Percentiles rank a stretch among this genome's conserved stretches.
These are phyloP conservation scores for Aphelenchoides fujianensis DNA, from an alignment of 1,140 invertebrate species.

Conservation along the genomic window DNA sequence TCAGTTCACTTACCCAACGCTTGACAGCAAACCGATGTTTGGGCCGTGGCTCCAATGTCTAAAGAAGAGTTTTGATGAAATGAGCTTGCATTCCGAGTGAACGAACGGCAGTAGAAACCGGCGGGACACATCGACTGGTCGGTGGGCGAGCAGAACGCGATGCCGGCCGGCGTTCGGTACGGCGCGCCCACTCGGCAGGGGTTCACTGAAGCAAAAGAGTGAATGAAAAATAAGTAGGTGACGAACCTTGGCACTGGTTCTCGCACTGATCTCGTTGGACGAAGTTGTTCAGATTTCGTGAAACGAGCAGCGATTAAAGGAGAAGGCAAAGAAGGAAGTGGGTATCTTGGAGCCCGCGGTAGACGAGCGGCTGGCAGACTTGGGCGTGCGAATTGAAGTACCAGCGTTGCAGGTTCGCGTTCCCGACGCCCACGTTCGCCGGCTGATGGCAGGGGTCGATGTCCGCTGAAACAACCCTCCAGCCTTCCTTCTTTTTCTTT, in stretches of 20 bases:
- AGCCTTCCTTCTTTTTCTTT: not conserved
- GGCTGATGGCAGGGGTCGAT: conserved; percentile 57
- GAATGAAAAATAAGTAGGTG: conserved; percentile 9
- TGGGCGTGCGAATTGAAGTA: conserved; percentile 57
- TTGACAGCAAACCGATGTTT: conserved; percentile 58
- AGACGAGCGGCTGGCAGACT: conserved; percentile 51
- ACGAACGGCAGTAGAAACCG: conserved; percentile 60
- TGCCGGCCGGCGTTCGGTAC: conserved; percentile 46
- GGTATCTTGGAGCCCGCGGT: conserved; percentile 59
- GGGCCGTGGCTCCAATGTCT: conserved; percentile 50
- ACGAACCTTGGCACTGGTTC: conserved; percentile 48
- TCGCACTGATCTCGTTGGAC: conserved; percentile 53
- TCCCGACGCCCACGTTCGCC: conserved; percentile 58
- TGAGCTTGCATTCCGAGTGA: no score
- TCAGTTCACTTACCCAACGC: conserved; percentile 53
- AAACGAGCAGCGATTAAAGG: conserved; percentile 22
- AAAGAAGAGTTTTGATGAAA: not conserved
- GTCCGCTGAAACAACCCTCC: conserved; percentile 33
- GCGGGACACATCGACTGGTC: conserved; percentile 51
- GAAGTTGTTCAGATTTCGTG: conserved; percentile 62
- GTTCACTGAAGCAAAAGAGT: conserved; percentile 49
- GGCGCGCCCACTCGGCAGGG: conserved; percentile 53
- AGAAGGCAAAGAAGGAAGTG: conserved; percentile 47
- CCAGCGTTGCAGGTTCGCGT: conserved; percentile 57
- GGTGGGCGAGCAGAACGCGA: conserved; percentile 52